Evolutionary conservation across 2,797 vertebrate genomes (phyloP).

Genomic region (Caiman crocodilus): DNA sequence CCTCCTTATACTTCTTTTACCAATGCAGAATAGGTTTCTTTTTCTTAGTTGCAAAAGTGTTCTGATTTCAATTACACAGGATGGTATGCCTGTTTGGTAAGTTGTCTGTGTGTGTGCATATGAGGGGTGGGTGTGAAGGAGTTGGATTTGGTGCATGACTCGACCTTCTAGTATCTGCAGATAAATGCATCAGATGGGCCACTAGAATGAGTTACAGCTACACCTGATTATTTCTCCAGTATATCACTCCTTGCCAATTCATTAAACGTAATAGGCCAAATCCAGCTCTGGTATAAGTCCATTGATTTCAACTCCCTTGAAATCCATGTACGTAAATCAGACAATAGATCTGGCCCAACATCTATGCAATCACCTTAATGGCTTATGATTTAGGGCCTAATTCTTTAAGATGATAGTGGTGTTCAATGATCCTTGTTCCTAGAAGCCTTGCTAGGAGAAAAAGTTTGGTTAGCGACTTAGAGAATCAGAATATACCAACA

Average conservation of each 20-base stretch:
- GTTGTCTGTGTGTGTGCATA: background rate
- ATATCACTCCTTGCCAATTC: background rate
- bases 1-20: background rate
- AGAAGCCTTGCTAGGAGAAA: background rate
- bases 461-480: background rate
- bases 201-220: background rate
- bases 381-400: background rate
- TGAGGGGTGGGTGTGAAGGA: background rate
- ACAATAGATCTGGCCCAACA: background rate
- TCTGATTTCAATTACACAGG: background rate
- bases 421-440: background rate
- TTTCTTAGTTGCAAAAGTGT: background rate
- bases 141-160: background rate
- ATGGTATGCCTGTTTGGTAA: background rate
- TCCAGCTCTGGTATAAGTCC: background rate
- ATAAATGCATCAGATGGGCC: background rate
- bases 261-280: background rate
- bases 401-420: background rate
- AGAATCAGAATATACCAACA: fast-evolving
- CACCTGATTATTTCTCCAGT: background rate
- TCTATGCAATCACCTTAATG: background rate
- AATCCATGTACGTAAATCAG: background rate
- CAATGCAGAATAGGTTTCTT: background rate
- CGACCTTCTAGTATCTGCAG: background rate
- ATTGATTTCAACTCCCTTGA: background rate